Conservation (phyloP, 2,888 invertebrate species). For the Nemapogon koenigi region DNA sequence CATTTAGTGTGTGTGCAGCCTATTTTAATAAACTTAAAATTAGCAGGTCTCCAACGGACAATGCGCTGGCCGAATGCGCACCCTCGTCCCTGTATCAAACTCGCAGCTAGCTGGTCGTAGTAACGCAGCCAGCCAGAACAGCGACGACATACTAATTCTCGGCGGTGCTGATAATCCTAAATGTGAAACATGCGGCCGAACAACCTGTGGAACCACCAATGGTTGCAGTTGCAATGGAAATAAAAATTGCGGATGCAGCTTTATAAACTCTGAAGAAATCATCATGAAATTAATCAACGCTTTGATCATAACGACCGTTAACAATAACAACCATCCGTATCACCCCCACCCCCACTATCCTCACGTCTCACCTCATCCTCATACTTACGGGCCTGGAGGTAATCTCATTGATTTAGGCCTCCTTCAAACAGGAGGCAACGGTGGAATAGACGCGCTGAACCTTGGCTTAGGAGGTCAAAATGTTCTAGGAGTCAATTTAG, state of each 20-base stretch:
- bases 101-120: too few species aligned
- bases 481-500: slow-evolving; percentile 16
- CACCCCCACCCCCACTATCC: not conserved
- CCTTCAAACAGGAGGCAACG: not conserved
- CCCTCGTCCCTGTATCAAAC: not conserved
- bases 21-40: not conserved
- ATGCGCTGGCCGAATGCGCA: not conserved
- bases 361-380: not conserved
- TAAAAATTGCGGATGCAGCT: not conserved
- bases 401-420: not conserved
- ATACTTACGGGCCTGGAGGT: not conserved
- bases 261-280: slow-evolving; percentile 29
- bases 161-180: too few species aligned
- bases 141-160: too few species aligned
- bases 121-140: too few species aligned
- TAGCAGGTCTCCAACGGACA: not conserved
- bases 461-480: slow-evolving; percentile 16
- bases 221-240: not conserved
- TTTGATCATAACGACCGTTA: slow-evolving; percentile 28
- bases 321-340: not conserved
- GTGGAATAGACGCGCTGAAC: slow-evolving; percentile 9
- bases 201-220: not conserved
- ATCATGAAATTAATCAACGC: slow-evolving; percentile 42
- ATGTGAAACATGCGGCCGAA: too few species aligned
- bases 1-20: not conserved